A percentile compares a stretch with the other conserved stretches of the same genome.
Conservation (phyloP, 2,888 invertebrate genomes). For the Noctua janthe region DNA sequence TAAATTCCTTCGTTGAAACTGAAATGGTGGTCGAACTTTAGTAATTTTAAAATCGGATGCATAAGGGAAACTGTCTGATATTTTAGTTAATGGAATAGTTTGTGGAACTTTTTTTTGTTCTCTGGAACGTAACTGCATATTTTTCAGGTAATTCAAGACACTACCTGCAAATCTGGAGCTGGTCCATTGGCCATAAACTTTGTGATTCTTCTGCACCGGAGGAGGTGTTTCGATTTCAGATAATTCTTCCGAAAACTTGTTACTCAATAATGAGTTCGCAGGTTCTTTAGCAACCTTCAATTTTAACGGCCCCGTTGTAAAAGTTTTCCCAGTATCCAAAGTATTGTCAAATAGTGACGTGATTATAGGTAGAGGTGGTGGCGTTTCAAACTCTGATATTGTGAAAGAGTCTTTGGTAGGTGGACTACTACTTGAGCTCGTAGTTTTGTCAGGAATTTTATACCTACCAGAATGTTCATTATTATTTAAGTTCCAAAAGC, state of each 20-base stretch:
- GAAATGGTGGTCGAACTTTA: constrained; percentile 76
- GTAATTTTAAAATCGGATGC: constrained; percentile 78
- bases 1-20: constrained; percentile 77
- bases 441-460: constrained; percentile 60
- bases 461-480: constrained; percentile 68
- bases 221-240: constrained; percentile 80
- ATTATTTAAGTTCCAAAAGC: constrained; percentile 76
- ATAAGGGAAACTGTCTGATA: constrained; percentile 82
- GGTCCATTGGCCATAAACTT: constrained; percentile 84
- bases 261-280: constrained; percentile 35
- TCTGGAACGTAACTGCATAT: constrained; percentile 76
- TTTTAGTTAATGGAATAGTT: constrained; percentile 79
- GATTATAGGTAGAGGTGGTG: constrained; percentile 72
- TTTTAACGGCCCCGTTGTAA: constrained; percentile 63
- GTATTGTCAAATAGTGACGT: constrained; percentile 64
- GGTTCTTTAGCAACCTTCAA: constrained; percentile 54
- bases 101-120: constrained; percentile 76
- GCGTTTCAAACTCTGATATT: constrained; percentile 81
- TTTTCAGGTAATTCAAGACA: constrained; percentile 85
- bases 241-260: constrained; percentile 64
- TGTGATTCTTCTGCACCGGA: constrained; percentile 71
- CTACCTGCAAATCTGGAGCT: constrained; percentile 83
- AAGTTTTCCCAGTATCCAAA: constrained; percentile 56
- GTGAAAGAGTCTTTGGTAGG: constrained; percentile 67
- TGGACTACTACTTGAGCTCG: constrained; percentile 50